These are phyloP conservation scores for Nothocercus nigrocapillus DNA, from an alignment of 2,113 vertebrate genomes.

Conservation along the genomic window DNA sequence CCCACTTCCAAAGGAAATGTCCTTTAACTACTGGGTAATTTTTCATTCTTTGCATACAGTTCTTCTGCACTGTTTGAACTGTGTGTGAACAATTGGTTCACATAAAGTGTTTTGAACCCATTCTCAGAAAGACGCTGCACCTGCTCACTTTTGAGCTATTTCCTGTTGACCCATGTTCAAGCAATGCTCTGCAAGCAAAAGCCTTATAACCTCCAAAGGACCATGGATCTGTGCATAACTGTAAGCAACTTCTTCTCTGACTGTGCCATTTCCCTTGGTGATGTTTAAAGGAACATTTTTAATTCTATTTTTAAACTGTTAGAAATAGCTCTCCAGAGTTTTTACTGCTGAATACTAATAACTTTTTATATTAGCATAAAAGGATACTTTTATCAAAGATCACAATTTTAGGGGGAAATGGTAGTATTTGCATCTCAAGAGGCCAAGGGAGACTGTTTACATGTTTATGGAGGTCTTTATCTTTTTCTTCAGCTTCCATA, in stretches of 20 bases:
- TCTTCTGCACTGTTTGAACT: background rate
- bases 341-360: constrained; percentile 45
- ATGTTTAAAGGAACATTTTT: constrained; percentile 47
- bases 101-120: background rate
- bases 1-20: background rate
- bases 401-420: background rate
- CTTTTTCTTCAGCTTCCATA: background rate
- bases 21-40: background rate
- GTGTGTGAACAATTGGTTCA: background rate
- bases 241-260: constrained; percentile 53
- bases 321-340: constrained; percentile 52
- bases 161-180: background rate
- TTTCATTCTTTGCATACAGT: background rate
- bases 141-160: background rate
- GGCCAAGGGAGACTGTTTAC: background rate
- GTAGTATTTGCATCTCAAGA: constrained; percentile 25
- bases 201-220: constrained; percentile 2
- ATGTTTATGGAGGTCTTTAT: constrained; percentile 18
- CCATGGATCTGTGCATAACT: background rate
- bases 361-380: constrained; percentile 49
- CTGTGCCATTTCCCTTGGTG: constrained; percentile 47
- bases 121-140: background rate
- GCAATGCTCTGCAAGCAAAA: background rate
- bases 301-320: constrained; percentile 52
- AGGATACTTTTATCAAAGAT: constrained; percentile 58